A percentile compares a stretch with the other conserved stretches of the same genome.
These are phyloP conservation scores for Equus quagga DNA, from an alignment of 2,113 vertebrate genomes.

Conservation along the genomic window DNA sequence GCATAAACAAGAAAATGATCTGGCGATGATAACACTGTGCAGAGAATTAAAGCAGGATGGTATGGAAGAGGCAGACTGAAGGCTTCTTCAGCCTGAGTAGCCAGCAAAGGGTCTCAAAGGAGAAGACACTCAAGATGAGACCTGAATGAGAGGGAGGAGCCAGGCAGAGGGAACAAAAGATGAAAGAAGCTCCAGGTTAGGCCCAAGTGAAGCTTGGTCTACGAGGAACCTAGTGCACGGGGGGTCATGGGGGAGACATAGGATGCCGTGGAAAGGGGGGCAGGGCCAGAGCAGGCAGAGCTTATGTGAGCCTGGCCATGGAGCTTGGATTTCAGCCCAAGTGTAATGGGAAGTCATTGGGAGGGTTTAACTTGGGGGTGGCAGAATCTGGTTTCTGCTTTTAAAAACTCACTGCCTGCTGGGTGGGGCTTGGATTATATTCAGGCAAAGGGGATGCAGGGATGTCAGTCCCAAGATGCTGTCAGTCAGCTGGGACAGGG, in stretches of 20 bases:
- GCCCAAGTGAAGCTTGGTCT: neutral
- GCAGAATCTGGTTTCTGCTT: neutral
- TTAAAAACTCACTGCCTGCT: neutral
- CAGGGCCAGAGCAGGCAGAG: neutral
- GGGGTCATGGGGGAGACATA: neutral
- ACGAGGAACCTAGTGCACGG: neutral
- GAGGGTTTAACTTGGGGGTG: neutral
- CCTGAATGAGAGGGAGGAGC: neutral
- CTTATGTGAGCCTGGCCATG: neutral
- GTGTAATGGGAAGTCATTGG: neutral
- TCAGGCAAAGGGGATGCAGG: neutral
- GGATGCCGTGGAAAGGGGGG: neutral
- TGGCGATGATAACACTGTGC: rapidly evolving
- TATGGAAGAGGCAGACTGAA: neutral
- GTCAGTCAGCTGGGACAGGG: neutral
- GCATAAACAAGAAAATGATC: neutral
- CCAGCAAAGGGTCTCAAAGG: neutral
- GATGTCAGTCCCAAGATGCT: neutral
- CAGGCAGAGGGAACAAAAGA: neutral
- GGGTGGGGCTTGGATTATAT: neutral
- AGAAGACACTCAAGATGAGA: neutral
- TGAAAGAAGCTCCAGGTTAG: neutral
- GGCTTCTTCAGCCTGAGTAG: neutral
- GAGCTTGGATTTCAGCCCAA: neutral
- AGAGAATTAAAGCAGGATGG: neutral